Conservation (phyloP, 2,113 vertebrate species). For the Ochotona curzoniae region DNA sequence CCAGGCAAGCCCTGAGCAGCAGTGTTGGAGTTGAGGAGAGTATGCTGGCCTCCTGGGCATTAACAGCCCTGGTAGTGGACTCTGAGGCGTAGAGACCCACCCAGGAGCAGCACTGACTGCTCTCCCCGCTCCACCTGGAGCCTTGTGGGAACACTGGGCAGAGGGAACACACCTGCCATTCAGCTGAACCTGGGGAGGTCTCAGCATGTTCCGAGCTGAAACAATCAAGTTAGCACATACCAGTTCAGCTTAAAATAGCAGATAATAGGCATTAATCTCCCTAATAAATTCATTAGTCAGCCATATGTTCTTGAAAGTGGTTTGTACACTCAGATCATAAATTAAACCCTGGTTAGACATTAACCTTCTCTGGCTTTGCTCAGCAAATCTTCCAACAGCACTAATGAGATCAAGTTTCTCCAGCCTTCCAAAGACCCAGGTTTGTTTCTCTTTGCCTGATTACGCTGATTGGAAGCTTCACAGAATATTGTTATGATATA, state of each 20-base stretch:
- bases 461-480: conserved; percentile 54
- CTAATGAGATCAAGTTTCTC: conserved; percentile 68
- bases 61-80: accelerated
- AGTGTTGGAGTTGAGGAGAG: accelerated
- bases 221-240: conserved; percentile 75
- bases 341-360: conserved; percentile 73
- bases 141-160: background rate
- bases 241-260: conserved; percentile 67
- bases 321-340: conserved; percentile 71
- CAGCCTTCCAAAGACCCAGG: conserved; percentile 21
- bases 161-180: background rate
- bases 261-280: conserved; percentile 84
- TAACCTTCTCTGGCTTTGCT: conserved; percentile 70
- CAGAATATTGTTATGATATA: conserved; percentile 60
- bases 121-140: background rate
- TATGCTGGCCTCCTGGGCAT: background rate
- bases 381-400: conserved; percentile 67
- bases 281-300: conserved; percentile 84
- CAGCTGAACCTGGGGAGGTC: conserved; percentile 68
- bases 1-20: background rate
- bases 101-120: background rate
- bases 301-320: conserved; percentile 49
- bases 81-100: background rate
- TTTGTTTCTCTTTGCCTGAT: conserved; percentile 75
- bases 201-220: conserved; percentile 77